Evolutionary conservation across 2,888 invertebrate genomes (phyloP).

Genomic region (Muscina levida): DNA sequence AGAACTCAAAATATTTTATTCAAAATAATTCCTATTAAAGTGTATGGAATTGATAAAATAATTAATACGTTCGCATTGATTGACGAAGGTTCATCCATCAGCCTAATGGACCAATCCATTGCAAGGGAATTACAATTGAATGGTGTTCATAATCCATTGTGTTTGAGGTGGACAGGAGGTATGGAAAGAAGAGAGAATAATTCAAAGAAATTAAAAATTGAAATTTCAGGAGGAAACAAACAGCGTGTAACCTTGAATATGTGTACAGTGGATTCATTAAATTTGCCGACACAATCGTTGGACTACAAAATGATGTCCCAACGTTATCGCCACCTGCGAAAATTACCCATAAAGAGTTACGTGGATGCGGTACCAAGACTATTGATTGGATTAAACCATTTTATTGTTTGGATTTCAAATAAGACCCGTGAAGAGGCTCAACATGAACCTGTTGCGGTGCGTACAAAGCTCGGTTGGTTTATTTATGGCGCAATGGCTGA

Average conservation of each 20-base stretch:
- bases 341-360: conserved; percentile 28
- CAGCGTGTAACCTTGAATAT: conserved; percentile 7
- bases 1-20: too few relatives aligned
- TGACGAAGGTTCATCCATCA: too few relatives aligned
- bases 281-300: too few relatives aligned
- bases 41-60: conserved; percentile 28
- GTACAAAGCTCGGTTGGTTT: conserved; percentile 40
- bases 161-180: conserved; percentile 36
- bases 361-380: conserved; percentile 22
- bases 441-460: too few relatives aligned
- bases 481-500: conserved; percentile 27
- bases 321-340: conserved; percentile 25
- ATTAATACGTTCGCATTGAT: conserved; percentile 9
- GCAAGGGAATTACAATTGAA: not conserved
- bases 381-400: conserved; percentile 30
- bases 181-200: conserved; percentile 19
- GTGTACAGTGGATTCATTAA: too few relatives aligned
- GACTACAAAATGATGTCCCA: conserved; percentile 23
- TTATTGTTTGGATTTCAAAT: too few relatives aligned
- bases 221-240: too few relatives aligned
- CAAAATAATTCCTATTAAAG: conserved; percentile 42
- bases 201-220: conserved; percentile 38
- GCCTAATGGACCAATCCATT: conserved; percentile 25
- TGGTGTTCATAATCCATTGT: conserved; percentile 24
- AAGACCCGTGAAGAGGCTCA: not conserved